Base-by-base conservation (phyloP, 2,888 invertebrate species). In the Deilephila elpenor region DNA sequence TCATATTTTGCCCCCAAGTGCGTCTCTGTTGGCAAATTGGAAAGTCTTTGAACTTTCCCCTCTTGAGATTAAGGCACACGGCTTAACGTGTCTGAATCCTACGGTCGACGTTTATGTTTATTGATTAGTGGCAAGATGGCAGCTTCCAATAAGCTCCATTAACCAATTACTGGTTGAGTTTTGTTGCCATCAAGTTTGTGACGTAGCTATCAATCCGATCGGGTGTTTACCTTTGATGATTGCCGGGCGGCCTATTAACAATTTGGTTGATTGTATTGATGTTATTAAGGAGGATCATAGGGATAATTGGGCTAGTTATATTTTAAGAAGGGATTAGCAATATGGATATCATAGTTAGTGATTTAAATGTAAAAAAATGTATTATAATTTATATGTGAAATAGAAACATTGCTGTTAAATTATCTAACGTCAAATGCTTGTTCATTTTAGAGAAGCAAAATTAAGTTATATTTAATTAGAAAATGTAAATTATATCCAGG, bases 91-190 rank as follows among this genome's bases (percentile, higher is more conserved):
- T 87, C 86, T 86, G 85, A 85, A 88, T 74, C 88, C 90, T 86
- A 85, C 86, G 89, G 88, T 86, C 84, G 91, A 91, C 92, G 84
- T 93, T 93, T 91, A 92, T 93, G 91, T 90, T 90, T 93, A 93
- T 94, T 92, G 93, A 93, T 93, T 91, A 91, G 88, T 85, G 83
- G 78, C 81, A 83, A 81, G 86, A 87, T 82, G 88, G 86, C 86
- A 86, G 91, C 87, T 89, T 91, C 89, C 91, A 92, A 91, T 91
- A 86, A 88, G 91, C 89, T 89, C 91, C 92, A 93, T 93, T 93
- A 93, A 89, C 89, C 92, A 92, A 93, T 93, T 92, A 89, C 88
- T 83, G 89, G 89, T 85, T 80, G 84, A 89, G 85, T 88, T 90
- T 83, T 84, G 87, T 84, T 82, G 81, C 86, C 85, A 87, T 86